phyloP scores from a whole-genome alignment of 2,888 invertebrate genomes.

The Cerastis rubricosa region DNA sequence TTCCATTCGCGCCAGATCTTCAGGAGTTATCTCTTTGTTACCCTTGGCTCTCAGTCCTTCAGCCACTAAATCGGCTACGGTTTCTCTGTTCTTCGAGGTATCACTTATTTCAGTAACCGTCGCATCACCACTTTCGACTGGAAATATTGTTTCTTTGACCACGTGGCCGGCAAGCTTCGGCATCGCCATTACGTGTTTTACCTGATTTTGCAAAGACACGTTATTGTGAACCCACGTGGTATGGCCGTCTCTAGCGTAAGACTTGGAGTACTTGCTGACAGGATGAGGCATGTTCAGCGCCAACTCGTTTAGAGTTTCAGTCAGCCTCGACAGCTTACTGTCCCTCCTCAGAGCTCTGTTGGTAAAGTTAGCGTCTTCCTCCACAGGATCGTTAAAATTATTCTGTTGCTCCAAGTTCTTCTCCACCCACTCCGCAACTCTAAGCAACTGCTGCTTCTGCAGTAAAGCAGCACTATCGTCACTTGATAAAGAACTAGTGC shows the following conservation, averaged over 20 bases:
- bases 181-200: slow-evolving; percentile 65
- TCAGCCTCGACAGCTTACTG: slow-evolving; percentile 82
- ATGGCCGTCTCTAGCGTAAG: slow-evolving; percentile 78
- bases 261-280: slow-evolving; percentile 86
- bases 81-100: slow-evolving; percentile 76
- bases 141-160: slow-evolving; percentile 86
- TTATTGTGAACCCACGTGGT: slow-evolving; percentile 80
- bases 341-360: slow-evolving; percentile 80
- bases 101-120: slow-evolving; percentile 83
- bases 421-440: slow-evolving; percentile 95
- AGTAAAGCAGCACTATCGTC: slow-evolving; percentile 90
- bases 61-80: slow-evolving; percentile 74
- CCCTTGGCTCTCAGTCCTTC: slow-evolving; percentile 79
- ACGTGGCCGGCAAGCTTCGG: slow-evolving; percentile 78
- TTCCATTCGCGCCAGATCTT: slow-evolving; percentile 93
- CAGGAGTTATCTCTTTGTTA: slow-evolving; percentile 86
- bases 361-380: slow-evolving; percentile 83
- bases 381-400: slow-evolving; percentile 85
- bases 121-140: slow-evolving; percentile 83
- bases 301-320: slow-evolving; percentile 86
- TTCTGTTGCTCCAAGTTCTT: slow-evolving; percentile 91
- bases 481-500: slow-evolving; percentile 89
- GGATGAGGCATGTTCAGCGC: slow-evolving; percentile 88
- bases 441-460: slow-evolving; percentile 92
- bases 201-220: slow-evolving; percentile 63